Conservation (phyloP, 2,888 invertebrate genomes). For the Protophormia terraenovae region DNA sequence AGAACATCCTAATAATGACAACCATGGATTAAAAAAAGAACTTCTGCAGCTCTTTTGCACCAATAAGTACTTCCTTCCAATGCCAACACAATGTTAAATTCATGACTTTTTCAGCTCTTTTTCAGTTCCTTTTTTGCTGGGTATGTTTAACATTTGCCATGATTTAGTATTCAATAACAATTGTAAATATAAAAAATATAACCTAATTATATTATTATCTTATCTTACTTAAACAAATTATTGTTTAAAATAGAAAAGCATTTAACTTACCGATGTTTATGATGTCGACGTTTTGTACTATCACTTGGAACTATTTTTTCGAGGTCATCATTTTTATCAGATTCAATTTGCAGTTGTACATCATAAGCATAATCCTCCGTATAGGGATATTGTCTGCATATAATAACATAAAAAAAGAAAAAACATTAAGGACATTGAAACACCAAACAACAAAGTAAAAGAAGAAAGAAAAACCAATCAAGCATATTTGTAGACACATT, state of each 20-base stretch:
- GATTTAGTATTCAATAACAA: no score
- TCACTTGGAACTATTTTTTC: slow-evolving; percentile 80
- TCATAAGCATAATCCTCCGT: slow-evolving; percentile 81
- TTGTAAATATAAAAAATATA: no score
- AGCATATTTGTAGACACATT: neutral
- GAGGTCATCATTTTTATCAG: slow-evolving; percentile 81
- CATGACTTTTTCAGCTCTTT: no score
- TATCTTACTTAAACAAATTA: neutral
- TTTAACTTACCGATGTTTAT: slow-evolving; percentile 80
- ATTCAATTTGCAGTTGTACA: slow-evolving; percentile 80
- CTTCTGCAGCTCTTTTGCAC: no score
- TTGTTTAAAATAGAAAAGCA: neutral
- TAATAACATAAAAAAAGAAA: no score
- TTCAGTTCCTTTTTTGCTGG: no score
- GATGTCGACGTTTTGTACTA: slow-evolving; percentile 79
- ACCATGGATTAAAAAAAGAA: no score
- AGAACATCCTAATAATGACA: no score
- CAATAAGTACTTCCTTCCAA: no score
- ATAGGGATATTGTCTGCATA: slow-evolving; percentile 79
- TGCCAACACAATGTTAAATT: no score
- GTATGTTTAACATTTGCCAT: no score
- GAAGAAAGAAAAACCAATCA: slow-evolving; percentile 9
- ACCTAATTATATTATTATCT: neutral
- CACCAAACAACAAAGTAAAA: neutral
- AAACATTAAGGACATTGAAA: neutral